A percentile compares a stretch with the other conserved stretches of the same genome.
Evolutionary conservation across 2,797 vertebrate species (phyloP).

Genomic region (Hylomyscus alleni): DNA sequence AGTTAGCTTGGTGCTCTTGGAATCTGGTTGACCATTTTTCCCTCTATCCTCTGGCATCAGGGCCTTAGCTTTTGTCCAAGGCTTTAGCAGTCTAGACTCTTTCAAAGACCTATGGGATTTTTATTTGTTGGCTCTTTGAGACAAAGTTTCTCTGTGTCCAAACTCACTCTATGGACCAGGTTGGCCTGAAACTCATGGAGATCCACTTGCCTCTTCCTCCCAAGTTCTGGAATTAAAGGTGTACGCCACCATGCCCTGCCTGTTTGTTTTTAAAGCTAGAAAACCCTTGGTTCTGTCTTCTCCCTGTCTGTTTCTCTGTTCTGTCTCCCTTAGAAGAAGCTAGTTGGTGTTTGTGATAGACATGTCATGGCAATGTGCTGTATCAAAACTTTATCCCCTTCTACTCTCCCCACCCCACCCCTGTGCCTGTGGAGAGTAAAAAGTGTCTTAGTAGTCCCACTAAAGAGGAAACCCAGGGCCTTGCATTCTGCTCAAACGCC

Average conservation of each 20-base stretch:
- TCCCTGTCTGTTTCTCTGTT: not conserved
- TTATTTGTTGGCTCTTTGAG: not conserved
- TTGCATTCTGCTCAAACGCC: not conserved
- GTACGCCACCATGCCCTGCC: not conserved
- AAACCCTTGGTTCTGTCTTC: not conserved
- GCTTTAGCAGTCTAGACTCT: not conserved
- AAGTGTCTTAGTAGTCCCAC: not conserved
- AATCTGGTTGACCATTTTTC: no score
- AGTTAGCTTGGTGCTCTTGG: not conserved
- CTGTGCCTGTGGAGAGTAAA: no score
- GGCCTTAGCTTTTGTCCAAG: not conserved
- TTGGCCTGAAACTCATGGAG: not conserved
- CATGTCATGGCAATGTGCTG: accelerated
- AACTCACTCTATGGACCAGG: not conserved
- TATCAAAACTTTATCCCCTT: not conserved
- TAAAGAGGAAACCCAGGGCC: not conserved
- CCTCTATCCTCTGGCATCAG: not conserved
- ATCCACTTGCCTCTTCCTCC: not conserved
- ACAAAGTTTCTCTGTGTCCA: not conserved
- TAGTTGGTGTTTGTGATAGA: not conserved
- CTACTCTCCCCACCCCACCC: accelerated
- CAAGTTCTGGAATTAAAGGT: not conserved
- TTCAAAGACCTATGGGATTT: not conserved
- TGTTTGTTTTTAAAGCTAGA: not conserved
- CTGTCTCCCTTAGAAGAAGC: not conserved